These are phyloP conservation scores for Saccostrea echinata DNA, from an alignment of 1,140 invertebrate species.

Conservation along the genomic window DNA sequence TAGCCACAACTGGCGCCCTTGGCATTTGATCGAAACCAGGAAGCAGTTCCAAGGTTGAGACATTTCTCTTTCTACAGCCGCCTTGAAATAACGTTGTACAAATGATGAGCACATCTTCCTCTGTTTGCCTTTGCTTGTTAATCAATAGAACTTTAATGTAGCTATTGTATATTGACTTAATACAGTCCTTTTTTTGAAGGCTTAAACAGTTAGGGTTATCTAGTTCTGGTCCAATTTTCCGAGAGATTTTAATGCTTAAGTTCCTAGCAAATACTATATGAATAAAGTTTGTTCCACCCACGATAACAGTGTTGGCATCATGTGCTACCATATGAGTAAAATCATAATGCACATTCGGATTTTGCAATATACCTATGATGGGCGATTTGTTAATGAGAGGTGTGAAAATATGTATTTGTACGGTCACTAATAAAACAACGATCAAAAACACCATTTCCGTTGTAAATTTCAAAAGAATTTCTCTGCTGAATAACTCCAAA, in stretches of 20 bases:
- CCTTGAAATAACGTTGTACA: conserved; percentile 95
- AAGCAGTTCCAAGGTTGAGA: conserved; percentile 88
- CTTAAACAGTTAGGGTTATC: conserved; percentile 90
- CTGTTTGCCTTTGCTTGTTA: conserved; percentile 85
- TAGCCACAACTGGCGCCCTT: conserved; percentile 93
- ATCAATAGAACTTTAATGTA: conserved; percentile 97
- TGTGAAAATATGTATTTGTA: too few species aligned
- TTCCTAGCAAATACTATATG: not conserved
- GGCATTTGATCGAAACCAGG: conserved; percentile 84
- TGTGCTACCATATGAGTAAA: not conserved
- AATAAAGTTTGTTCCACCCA: not conserved
- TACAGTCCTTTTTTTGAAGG: conserved; percentile 14
- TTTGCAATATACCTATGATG: not conserved
- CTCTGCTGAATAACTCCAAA: too few species aligned
- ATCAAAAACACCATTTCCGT: too few species aligned
- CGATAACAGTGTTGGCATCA: not conserved
- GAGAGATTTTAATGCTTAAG: not conserved
- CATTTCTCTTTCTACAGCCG: conserved; percentile 91
- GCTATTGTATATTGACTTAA: conserved; percentile 89
- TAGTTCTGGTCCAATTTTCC: conserved; percentile 80
- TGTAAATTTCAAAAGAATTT: too few species aligned
- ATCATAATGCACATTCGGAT: not conserved
- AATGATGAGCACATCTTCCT: conserved; percentile 91
- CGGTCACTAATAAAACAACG: too few species aligned
- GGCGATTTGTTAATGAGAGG: not conserved